Evolutionary conservation across 2,797 vertebrate genomes (phyloP).

Genomic region (Aselliscus stoliczkanus): DNA sequence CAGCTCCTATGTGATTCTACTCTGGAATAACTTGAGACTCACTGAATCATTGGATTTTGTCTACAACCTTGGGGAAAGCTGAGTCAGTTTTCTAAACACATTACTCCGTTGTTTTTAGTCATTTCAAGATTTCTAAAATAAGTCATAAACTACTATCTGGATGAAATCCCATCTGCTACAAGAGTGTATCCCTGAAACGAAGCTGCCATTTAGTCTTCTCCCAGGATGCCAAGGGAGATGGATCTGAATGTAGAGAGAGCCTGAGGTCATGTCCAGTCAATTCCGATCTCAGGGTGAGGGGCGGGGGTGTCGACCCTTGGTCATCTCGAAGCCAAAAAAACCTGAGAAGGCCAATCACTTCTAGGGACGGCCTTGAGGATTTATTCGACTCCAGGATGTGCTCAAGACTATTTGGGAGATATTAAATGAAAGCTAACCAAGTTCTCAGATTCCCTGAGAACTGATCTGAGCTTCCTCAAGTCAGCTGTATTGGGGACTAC

Average conservation of each 20-base stretch:
- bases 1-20: neutral
- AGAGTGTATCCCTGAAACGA: neutral
- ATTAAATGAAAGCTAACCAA: neutral
- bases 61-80: neutral
- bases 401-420: neutral
- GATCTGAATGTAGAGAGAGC: neutral
- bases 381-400: neutral
- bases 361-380: neutral
- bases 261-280: neutral
- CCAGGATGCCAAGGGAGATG: neutral
- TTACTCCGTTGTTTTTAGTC: neutral
- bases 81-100: neutral
- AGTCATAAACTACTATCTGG: neutral
- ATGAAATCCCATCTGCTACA: neutral
- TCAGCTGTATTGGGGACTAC: neutral
- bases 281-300: neutral
- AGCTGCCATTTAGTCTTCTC: neutral
- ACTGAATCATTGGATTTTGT: neutral
- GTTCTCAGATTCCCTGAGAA: neutral
- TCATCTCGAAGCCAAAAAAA: neutral
- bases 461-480: neutral
- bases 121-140: constrained; percentile 12
- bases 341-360: neutral
- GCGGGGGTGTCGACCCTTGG: neutral
- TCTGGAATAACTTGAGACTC: neutral